Base-by-base conservation (phyloP, 2,888 invertebrate genomes). In the Melinaea menophilus region DNA sequence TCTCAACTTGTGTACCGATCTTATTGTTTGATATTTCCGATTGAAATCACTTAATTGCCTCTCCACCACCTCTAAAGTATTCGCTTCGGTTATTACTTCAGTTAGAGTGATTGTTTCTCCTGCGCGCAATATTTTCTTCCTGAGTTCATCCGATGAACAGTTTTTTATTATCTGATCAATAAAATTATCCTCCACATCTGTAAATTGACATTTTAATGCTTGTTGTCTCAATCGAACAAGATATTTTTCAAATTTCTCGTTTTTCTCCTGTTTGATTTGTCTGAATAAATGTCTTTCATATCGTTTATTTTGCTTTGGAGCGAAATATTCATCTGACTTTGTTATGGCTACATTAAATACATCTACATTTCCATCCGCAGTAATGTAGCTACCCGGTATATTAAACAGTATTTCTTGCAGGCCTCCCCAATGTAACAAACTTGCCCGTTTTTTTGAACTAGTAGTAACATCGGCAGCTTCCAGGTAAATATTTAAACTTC, bases 151-250 rank as follows among this genome's bases (percentile, higher is more conserved):
- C n/a, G 61, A 64, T 3, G 11, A 2, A 47, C 69, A 67, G 56
- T 68, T 69, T 45, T 70, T 69, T 4, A 57, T 56, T 13, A 69
- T 64, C 51, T 68, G 71, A 47, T 70, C 71, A 11, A 72, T 62
- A 0, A 71, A 31, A 11, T 69, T 35, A 4, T 70, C 64, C 9
- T 70, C 64, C 34, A 31, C 2, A 11, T 63, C 45, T 22, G 12
- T 3, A 58, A 70, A 70, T 57, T 68, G n/a, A 37, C 70, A 72
- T 64, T 69, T 69, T 4, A 22, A 37, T 7, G 63, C 58, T 67
- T 68, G 68, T 5, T 69, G 33, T 22, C 68, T 22, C 2, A 71
- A 55, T 9, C 65, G 55, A 5, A 66, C 58, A 2, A 69, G 3
- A 56, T 67, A 68, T 48, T 64, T 69, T 46, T 68, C 71, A 41